phyloP scores from a whole-genome alignment of 2,888 invertebrate species.

The Coelopa pilipes region DNA sequence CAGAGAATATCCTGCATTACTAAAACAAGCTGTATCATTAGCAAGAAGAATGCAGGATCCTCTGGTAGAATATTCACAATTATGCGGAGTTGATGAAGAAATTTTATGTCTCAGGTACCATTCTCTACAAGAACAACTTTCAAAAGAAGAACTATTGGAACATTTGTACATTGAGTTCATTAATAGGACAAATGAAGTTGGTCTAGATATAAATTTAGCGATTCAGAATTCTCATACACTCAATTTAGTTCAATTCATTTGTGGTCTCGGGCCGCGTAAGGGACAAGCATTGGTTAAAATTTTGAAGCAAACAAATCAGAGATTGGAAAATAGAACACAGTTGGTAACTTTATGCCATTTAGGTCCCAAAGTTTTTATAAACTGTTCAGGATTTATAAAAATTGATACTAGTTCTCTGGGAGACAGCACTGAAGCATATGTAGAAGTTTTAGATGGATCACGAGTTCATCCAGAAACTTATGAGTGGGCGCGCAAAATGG shows the following conservation, averaged over 20 bases:
- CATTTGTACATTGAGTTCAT: constrained; percentile 90
- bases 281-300: constrained; percentile 87
- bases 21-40: constrained; percentile 93
- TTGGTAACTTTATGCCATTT: constrained; percentile 95
- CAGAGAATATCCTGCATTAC: constrained; percentile 89
- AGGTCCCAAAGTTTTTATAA: constrained; percentile 98
- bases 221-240: constrained; percentile 89
- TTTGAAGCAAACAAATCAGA: constrained; percentile 89
- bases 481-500: constrained; percentile 99
- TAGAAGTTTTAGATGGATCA: constrained; percentile 96
- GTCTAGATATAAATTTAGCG: constrained; percentile 95
- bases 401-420: constrained; percentile 96
- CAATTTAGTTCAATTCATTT: constrained; percentile 94
- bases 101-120: constrained; percentile 94
- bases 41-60: constrained; percentile 95
- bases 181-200: constrained; percentile 96
- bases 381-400: constrained; percentile 98
- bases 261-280: constrained; percentile 96
- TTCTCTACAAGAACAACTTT: constrained; percentile 81
- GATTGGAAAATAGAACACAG: constrained; percentile 93
- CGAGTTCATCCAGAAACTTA: constrained; percentile 99
- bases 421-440: constrained; percentile 93
- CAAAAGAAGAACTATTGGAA: constrained; percentile 87
- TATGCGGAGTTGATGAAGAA: constrained; percentile 96
- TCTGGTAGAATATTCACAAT: constrained; percentile 92